phyloP scores from a whole-genome alignment of 2,797 vertebrate species.

The Coregonus sp. region DNA sequence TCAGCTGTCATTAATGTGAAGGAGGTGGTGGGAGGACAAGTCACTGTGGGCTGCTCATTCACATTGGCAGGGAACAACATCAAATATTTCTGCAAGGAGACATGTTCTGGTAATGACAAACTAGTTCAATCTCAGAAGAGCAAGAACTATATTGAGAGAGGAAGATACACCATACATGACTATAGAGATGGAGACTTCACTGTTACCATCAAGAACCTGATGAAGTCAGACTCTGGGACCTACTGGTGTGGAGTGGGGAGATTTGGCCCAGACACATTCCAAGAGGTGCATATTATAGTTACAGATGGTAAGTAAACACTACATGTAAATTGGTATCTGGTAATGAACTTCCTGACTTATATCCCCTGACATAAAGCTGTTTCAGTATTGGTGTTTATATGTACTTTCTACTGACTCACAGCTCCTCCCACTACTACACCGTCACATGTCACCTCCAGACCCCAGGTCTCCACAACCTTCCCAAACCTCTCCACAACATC shows the following conservation, averaged over 20 bases:
- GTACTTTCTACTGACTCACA: not conserved
- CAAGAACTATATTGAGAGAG: no score
- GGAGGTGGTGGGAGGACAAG: constrained; percentile 19
- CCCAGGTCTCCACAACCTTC: not conserved
- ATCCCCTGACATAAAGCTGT: not conserved
- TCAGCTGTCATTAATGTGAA: rapidly evolving
- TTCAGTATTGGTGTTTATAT: not conserved
- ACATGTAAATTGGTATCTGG: not conserved
- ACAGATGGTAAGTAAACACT: not conserved
- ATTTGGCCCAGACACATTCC: not conserved
- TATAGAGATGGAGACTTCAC: rapidly evolving
- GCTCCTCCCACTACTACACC: not conserved
- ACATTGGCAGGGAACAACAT: rapidly evolving
- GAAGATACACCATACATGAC: constrained; percentile 20
- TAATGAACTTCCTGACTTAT: not conserved
- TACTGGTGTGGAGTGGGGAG: constrained; percentile 20
- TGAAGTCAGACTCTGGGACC: constrained; percentile 12
- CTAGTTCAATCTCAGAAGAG: not conserved
- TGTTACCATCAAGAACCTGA: constrained; percentile 45
- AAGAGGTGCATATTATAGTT: not conserved
- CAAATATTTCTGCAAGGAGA: constrained; percentile 23
- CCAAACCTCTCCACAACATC: not conserved
- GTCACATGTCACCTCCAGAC: not conserved
- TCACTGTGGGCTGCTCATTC: not conserved
- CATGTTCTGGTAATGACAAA: constrained; percentile 4